Percentiles rank a stretch among this genome's conserved stretches.
phyloP scores from a whole-genome alignment of 2,113 vertebrate species.

The Opisthocomus hoazin region DNA sequence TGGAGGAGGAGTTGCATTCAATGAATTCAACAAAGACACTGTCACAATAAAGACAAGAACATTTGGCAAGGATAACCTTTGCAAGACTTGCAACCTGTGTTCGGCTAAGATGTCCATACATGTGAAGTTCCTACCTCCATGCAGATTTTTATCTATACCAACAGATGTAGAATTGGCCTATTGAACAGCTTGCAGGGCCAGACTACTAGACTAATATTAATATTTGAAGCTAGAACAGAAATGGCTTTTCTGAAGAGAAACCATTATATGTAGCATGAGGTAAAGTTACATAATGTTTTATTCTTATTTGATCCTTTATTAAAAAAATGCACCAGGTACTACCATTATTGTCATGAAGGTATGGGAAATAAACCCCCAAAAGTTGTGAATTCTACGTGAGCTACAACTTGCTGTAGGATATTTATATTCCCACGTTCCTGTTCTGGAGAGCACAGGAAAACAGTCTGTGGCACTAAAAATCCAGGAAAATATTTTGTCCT shows the following conservation, averaged over 20 bases:
- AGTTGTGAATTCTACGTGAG: not conserved
- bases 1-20: conserved; percentile 11
- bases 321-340: not conserved
- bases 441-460: not conserved
- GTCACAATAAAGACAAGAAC: conserved; percentile 42
- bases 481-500: not conserved
- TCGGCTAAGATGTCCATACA: not conserved
- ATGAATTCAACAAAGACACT: conserved; percentile 9
- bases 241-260: not conserved
- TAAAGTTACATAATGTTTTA: not conserved
- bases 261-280: not conserved
- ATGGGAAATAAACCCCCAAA: not conserved
- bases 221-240: not conserved
- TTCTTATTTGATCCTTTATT: not conserved
- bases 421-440: not conserved
- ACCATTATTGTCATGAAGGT: not conserved
- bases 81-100: not conserved
- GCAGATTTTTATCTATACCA: not conserved
- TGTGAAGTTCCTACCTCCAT: not conserved
- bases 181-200: not conserved
- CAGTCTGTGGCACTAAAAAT: not conserved
- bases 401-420: not conserved
- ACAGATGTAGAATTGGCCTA: not conserved
- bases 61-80: conserved; percentile 31
- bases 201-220: not conserved